Evolutionary conservation across 2,113 vertebrate species (phyloP), one percentile per base, ranked within the genome.

Genomic region (Grantiella picta): DNA sequence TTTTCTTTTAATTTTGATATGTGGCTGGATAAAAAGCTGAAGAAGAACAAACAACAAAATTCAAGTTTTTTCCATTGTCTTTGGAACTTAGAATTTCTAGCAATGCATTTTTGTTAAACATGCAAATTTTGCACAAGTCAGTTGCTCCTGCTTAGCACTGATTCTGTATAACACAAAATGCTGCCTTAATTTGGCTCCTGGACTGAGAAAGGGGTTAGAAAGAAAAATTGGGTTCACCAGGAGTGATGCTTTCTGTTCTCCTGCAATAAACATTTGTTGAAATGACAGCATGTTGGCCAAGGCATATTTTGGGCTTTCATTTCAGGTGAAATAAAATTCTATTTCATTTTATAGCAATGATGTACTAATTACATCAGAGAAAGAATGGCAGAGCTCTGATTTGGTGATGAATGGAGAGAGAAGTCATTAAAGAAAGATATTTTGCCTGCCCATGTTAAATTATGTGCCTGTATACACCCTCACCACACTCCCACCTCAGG

Each of bases 21-120:
- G 12, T 42, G 21, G 3, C 50, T 91, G 57, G 33, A 73, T 87
- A 44, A 79, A 87, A 69, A 73, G 13, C 31, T 28, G 10, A 72
- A 90, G 60, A 57, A 68, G 81, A 72, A 35, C 8, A 66, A 66
- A 31, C 9, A 47, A 25, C 15, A 81, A 63, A 69, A 79, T 68
- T 15, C 21, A 42, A 53, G 4, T 1, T 45, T 77, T 56, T 78
- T 68, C 12, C 82, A 42, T 82, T 82, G 31, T 28, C 15, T 52
- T 90, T 80, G 40, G 93, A 82, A 76, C 23, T 56, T 66, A 44
- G 22, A 56, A 64, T 90, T 82, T 90, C 57, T 75, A 89, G 42
- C 16, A n/a, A 47, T 9, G 12, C 0, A 0, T 12, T 88, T 88
- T 68, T 72, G 13, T 86, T 33, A 88, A n/a, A 44, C 3, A 0